phyloP scores from a whole-genome alignment of 2,797 vertebrate genomes.

The Paguma larvata region DNA sequence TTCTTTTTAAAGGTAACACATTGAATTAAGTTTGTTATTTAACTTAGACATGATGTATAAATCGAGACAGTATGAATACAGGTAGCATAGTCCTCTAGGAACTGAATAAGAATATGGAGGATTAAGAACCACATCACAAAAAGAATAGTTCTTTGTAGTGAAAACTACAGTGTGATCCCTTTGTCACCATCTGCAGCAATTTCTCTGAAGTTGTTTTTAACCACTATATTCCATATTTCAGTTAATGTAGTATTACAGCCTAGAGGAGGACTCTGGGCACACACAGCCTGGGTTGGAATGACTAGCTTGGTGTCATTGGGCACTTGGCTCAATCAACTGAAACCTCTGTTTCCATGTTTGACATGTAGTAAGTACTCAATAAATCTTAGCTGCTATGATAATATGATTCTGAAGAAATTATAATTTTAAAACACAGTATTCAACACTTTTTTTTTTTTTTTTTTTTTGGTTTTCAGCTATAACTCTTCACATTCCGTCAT shows the following conservation, averaged over 20 bases:
- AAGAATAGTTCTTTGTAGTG: neutral
- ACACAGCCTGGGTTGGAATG: neutral
- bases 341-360: neutral
- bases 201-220: neutral
- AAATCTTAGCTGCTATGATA: neutral
- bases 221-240: neutral
- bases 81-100: neutral
- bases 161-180: neutral
- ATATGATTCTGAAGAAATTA: neutral
- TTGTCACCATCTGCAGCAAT: no score
- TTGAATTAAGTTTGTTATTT: neutral
- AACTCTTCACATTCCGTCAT: neutral
- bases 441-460: no score
- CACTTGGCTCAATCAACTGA: neutral
- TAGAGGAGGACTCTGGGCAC: neutral
- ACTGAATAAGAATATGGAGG: neutral
- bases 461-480: neutral
- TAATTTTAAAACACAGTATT: neutral
- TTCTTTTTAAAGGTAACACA: constrained; percentile 26
- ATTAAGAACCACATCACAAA: no score
- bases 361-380: neutral
- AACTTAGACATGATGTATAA: neutral
- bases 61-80: neutral
- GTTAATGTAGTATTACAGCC: neutral
- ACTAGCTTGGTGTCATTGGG: neutral